These are phyloP conservation scores for Oryzias dopingdopingensis DNA, from an alignment of 2,797 vertebrate genomes.

Conservation along the genomic window DNA sequence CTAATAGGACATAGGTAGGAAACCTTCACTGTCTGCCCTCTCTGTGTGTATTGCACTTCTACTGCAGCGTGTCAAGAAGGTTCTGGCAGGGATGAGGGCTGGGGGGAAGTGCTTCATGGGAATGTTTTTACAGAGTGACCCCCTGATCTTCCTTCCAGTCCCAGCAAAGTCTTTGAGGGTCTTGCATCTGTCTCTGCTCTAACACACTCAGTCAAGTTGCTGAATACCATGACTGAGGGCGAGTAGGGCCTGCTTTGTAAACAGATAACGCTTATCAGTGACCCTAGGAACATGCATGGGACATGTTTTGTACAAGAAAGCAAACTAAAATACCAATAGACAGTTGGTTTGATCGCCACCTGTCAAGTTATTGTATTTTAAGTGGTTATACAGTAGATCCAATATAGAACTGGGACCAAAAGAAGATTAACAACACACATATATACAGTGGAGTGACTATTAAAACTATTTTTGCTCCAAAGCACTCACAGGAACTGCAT, in stretches of 20 bases:
- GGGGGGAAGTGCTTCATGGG: conserved; percentile 74
- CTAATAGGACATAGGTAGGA: conserved; percentile 16
- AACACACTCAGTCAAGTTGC: conserved; percentile 54
- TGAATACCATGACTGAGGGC: conserved; percentile 24
- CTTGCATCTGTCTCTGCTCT: conserved; percentile 55
- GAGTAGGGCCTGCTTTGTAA: conserved; percentile 43
- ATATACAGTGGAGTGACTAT: conserved; percentile 38
- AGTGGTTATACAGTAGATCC: conserved; percentile 51
- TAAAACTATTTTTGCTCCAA: conserved; percentile 37
- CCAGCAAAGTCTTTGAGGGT: conserved; percentile 61
- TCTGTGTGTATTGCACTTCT: conserved; percentile 28
- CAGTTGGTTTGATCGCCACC: conserved; percentile 19
- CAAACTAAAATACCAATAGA: conserved; percentile 17
- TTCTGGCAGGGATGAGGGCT: conserved; percentile 64
- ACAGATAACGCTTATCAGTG: conserved; percentile 71
- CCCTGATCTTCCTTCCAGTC: conserved; percentile 80
- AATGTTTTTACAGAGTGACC: conserved; percentile 82
- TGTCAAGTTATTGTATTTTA: conserved; percentile 50
- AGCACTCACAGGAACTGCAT: conserved; percentile 15
- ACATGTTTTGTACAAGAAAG: conserved; percentile 42
- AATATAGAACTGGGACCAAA: conserved; percentile 59
- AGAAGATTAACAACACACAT: conserved; percentile 58
- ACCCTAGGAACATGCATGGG: conserved; percentile 48
- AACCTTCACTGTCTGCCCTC: conserved; percentile 19
- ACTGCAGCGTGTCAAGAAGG: conserved; percentile 63